Evolutionary conservation across 2,888 invertebrate species (phyloP).

Genomic region (Rhamphomyia laevipes): DNA sequence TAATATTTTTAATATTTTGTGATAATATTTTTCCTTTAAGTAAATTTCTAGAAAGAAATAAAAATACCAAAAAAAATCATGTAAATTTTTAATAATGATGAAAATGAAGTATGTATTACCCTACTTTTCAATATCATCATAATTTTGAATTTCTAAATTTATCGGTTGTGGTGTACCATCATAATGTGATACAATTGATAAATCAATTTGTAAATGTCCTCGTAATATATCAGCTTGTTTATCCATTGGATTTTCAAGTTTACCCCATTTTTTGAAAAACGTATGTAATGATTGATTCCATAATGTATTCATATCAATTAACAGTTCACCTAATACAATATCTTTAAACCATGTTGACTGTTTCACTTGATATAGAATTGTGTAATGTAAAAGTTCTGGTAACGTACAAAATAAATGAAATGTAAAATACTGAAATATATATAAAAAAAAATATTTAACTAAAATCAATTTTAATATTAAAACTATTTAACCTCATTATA

Average conservation of each 20-base stretch:
- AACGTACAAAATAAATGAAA: conserved; percentile 50
- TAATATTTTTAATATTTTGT: conserved; percentile 21
- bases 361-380: conserved; percentile 49
- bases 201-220: conserved; percentile 73
- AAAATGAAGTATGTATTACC: not conserved
- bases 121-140: conserved; percentile 56
- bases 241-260: conserved; percentile 50
- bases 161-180: conserved; percentile 41
- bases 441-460: not conserved
- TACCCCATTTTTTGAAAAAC: conserved; percentile 78
- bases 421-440: conserved; percentile 48
- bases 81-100: not conserved
- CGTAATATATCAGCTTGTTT: conserved; percentile 41
- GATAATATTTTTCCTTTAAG: not conserved
- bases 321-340: conserved; percentile 46
- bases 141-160: conserved; percentile 33
- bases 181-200: conserved; percentile 60
- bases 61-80: too few species aligned
- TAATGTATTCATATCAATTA: conserved; percentile 54
- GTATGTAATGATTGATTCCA: conserved; percentile 69
- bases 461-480: not conserved
- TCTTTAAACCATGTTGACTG: conserved; percentile 39
- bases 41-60: too few species aligned
- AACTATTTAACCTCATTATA: conserved; percentile 50
- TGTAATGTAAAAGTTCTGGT: conserved; percentile 44